Evolutionary conservation across 2,797 vertebrate genomes (phyloP).

Genomic region (Pangasius macronema): DNA sequence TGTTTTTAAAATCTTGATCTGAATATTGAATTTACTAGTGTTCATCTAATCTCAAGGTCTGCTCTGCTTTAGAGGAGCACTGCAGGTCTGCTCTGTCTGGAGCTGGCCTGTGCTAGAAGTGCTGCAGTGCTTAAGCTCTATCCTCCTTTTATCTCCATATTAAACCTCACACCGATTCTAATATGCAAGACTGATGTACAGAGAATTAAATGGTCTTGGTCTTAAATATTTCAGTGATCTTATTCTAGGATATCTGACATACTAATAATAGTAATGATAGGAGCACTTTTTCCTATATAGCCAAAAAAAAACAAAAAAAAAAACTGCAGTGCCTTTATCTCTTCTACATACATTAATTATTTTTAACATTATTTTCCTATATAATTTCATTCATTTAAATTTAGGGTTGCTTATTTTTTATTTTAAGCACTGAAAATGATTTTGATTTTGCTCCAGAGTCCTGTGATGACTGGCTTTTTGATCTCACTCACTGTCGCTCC

Average conservation of each 20-base stretch:
- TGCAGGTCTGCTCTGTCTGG: slow-evolving; percentile 38
- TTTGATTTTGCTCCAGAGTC: neutral
- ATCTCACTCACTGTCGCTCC: slow-evolving; percentile 5
- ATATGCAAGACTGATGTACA: neutral
- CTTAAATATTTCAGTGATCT: neutral
- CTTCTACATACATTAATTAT: neutral
- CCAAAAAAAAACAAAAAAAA: neutral
- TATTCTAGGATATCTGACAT: neutral
- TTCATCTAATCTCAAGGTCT: slow-evolving; percentile 5
- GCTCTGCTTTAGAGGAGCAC: slow-evolving; percentile 24
- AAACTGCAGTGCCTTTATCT: neutral
- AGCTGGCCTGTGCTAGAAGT: slow-evolving; percentile 29
- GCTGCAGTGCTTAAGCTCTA: slow-evolving; percentile 45
- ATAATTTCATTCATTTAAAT: neutral
- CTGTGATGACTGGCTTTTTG: neutral
- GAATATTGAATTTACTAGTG: neutral
- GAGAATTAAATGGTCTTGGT: neutral
- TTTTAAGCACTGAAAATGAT: neutral
- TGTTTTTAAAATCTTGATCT: slow-evolving; percentile 5
- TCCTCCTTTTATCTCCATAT: slow-evolving; percentile 33
- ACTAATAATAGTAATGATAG: neutral
- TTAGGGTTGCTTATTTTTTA: neutral
- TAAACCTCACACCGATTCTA: neutral
- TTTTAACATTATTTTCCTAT: neutral
- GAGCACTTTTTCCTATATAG: neutral